Conservation (phyloP, 2,888 invertebrate genomes). For the Empis livida region DNA sequence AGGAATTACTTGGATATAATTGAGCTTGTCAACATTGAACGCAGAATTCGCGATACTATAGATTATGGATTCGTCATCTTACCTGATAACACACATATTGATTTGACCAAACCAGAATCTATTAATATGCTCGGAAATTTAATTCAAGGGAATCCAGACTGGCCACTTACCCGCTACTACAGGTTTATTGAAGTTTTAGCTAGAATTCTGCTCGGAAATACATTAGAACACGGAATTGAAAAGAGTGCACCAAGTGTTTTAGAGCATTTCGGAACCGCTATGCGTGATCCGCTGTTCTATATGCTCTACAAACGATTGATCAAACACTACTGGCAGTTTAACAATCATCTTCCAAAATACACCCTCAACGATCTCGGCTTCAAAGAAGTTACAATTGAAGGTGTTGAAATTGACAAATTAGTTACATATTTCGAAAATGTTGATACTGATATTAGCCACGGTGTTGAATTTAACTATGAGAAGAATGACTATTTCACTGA, state of each 20-base stretch:
- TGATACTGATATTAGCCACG: conserved; percentile 49
- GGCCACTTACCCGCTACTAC: conserved; percentile 46
- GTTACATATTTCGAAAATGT: conserved; percentile 53
- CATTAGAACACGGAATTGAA: conserved; percentile 17
- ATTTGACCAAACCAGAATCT: conserved; percentile 46
- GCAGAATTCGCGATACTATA: conserved; percentile 38
- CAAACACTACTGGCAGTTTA: conserved; percentile 45
- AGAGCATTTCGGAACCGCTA: conserved; percentile 48
- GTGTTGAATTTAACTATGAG: conserved; percentile 27
- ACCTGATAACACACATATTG: conserved; percentile 41
- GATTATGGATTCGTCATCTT: conserved; percentile 37
- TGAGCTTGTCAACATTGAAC: conserved; percentile 32
- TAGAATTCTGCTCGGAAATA: conserved; percentile 44
- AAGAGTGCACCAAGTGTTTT: conserved; percentile 41
- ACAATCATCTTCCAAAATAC: conserved; percentile 46
- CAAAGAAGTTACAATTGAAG: conserved; percentile 48
- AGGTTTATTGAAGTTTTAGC: conserved; percentile 43
- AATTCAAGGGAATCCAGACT: conserved; percentile 50
- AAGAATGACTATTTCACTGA: conserved; percentile 17
- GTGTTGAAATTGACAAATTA: conserved; percentile 45
- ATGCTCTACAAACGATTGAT: conserved; percentile 50
- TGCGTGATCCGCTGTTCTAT: conserved; percentile 63
- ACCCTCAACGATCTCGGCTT: conserved; percentile 44
- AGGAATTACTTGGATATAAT: conserved; percentile 22
- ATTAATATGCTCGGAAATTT: conserved; percentile 51